Evolutionary conservation across 2,888 invertebrate genomes (phyloP), one percentile per base, ranked within the genome.

Genomic region (Rhodophaea formosa): DNA sequence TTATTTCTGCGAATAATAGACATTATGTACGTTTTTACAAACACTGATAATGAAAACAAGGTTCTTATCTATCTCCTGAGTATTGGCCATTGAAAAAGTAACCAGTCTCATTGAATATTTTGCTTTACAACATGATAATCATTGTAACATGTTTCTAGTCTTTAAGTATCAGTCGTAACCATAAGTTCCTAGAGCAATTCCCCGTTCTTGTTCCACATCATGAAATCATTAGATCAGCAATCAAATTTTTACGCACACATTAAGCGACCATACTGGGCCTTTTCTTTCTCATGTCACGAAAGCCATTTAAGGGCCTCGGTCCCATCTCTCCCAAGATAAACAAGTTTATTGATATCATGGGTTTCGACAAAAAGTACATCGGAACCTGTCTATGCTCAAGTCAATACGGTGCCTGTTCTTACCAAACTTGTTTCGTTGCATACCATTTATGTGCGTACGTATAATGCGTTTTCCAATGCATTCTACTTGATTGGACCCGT

Each of bases 371-470:
- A 80, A 80, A 77, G 70, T 70, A 62, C 70, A 62, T 64, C 65
- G 66, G 72, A 82, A 84, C 84, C 80, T 76, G 84, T 77, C 76
- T 67, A 72, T 72, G 74, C 65, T 74, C 75, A 77, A 84, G 82
- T 79, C 80, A 79, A 82, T 69, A 70, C 70, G 69, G 71, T 71
- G 72, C 71, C 65, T 62, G 66, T 64, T 71, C 76, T 74, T 69
- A 73, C 76, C 72, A 72, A 79, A 80, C 87, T 68, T 77, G 87
- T 88, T 86, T 78, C 59, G 64, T 71, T 64, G 61, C 71, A 67
- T 74, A 74, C 72, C 71, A 72, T 79, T 71, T 77, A 71, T 74
- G 71, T 70, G 66, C 74, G 68, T 68, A 69, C 65, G 67, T 71
- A 66, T 75, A 68, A 73, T 78, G 72, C 70, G 74, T 81, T 82